Percentiles rank a stretch among this genome's conserved stretches.
Conservation (phyloP, 2,888 invertebrate species). For the Conops quadrifasciatus region DNA sequence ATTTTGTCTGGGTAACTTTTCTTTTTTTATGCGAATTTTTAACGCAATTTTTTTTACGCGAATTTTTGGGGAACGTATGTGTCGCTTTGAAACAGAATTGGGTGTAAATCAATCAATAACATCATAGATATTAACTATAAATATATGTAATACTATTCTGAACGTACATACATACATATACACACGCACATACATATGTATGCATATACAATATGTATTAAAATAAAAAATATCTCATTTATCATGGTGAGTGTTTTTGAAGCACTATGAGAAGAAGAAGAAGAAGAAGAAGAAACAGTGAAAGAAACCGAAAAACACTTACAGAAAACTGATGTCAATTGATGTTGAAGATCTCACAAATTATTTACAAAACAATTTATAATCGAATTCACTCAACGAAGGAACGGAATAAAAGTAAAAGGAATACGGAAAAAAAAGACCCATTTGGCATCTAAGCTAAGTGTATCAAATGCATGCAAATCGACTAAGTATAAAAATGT, state of each 20-base stretch:
- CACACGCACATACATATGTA: neutral
- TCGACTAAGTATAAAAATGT: no score
- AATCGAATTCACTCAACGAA: constrained; percentile 22
- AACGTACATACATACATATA: neutral
- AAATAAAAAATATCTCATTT: no score
- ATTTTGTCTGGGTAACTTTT: no score
- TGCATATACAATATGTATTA: constrained; percentile 1
- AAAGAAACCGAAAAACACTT: neutral
- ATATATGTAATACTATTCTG: neutral
- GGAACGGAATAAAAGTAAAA: neutral
- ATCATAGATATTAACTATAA: neutral
- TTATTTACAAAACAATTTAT: constrained; percentile 25
- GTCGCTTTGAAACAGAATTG: no score
- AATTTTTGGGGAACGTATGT: no score
- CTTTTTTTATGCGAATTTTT: no score
- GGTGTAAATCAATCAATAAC: no score
- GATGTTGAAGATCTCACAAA: neutral
- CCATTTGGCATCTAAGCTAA: neutral
- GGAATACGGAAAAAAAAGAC: neutral
- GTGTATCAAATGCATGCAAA: no score
- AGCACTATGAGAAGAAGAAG: no score
- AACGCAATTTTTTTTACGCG: no score
- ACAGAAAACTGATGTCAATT: neutral
- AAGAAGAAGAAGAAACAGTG: neutral
- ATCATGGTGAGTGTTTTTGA: no score